Percentiles rank a stretch among this genome's conserved stretches.
Conservation (phyloP, 2,888 invertebrate genomes). For the Lithophane leautieri region DNA sequence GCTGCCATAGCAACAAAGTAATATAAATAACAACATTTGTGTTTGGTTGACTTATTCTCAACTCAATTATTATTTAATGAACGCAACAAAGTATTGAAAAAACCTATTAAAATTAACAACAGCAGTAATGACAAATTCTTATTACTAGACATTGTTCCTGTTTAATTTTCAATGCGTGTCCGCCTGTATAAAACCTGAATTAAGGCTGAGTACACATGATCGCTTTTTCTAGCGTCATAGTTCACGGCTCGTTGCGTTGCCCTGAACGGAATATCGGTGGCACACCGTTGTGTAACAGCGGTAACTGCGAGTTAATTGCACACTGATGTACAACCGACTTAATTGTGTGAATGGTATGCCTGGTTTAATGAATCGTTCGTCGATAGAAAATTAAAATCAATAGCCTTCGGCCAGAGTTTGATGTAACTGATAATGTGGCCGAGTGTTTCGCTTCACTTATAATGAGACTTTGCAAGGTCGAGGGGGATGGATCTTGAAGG, state of each 20-base stretch:
- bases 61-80: neutral
- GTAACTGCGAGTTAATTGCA: conserved; percentile 69
- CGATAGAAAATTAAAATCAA: conserved; percentile 52
- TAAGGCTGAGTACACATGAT: conserved; percentile 57
- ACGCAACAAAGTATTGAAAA: too few relatives aligned
- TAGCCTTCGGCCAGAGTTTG: conserved; percentile 30
- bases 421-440: conserved; percentile 51
- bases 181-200: conserved; percentile 35
- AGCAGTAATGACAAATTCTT: neutral
- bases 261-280: conserved; percentile 73
- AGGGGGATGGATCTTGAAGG: conserved; percentile 14
- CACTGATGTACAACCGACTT: conserved; percentile 53
- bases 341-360: conserved; percentile 60
- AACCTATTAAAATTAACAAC: too few relatives aligned
- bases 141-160: conserved; percentile 14
- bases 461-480: conserved; percentile 31
- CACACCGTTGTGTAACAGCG: conserved; percentile 77
- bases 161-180: conserved; percentile 20
- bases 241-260: conserved; percentile 74
- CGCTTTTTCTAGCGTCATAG: conserved; percentile 66
- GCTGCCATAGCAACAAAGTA: neutral
- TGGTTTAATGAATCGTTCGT: conserved; percentile 49
- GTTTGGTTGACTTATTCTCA: neutral
- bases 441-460: conserved; percentile 31
- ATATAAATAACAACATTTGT: conserved; percentile 1